phyloP scores from a whole-genome alignment of 2,797 vertebrate genomes.

The Chaetophractus vellerosus region DNA sequence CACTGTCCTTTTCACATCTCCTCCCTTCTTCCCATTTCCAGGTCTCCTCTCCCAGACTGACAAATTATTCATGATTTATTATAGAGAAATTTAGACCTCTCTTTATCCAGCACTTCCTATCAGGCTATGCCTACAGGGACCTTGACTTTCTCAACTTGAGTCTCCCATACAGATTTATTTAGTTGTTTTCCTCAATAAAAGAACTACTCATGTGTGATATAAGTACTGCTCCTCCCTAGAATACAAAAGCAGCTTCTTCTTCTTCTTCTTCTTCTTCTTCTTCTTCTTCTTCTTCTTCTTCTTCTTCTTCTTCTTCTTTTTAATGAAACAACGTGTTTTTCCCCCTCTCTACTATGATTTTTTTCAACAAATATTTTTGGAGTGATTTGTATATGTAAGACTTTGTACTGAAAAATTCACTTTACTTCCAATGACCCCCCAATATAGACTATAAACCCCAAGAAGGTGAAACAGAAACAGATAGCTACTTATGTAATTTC shows the following conservation, averaged over 20 bases:
- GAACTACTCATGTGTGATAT: background rate
- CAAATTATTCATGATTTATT: conserved; percentile 19
- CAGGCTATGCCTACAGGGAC: background rate
- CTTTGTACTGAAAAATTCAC: conserved; percentile 12
- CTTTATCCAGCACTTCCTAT: background rate
- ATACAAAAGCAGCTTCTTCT: background rate
- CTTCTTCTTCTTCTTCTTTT: no score
- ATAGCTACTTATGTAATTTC: background rate
- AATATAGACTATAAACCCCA: background rate
- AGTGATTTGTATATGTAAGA: background rate
- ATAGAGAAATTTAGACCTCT: background rate
- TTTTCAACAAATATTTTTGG: conserved; percentile 35
- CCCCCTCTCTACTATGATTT: background rate
- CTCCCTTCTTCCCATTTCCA: background rate
- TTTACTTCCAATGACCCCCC: conserved; percentile 23
- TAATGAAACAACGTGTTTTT: background rate
- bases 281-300: no score
- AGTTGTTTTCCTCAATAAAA: conserved; percentile 58
- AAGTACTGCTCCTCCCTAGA: background rate
- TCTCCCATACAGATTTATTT: background rate
- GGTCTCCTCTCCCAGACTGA: conserved; percentile 11
- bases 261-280: no score
- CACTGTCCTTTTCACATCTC: background rate
- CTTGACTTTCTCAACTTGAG: conserved; percentile 49
- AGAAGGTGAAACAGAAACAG: conserved; percentile 15